A percentile compares a stretch with the other conserved stretches of the same genome.
These are phyloP conservation scores for Dallia pectoralis DNA, from an alignment of 2,797 vertebrate genomes.

Conservation along the genomic window DNA sequence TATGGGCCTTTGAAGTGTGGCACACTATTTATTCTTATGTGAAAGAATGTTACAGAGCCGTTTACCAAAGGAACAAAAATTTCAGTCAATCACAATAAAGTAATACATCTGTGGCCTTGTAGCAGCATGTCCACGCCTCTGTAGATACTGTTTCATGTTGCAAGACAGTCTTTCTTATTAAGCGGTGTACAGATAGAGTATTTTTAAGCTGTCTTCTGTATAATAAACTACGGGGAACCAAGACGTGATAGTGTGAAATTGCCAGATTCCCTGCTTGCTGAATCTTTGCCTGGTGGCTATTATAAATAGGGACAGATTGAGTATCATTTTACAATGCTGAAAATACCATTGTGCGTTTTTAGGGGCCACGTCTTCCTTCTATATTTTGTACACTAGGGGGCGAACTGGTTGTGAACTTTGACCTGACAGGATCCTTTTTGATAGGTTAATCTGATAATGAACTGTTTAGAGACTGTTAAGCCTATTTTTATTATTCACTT, in stretches of 20 bases:
- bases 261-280: slow-evolving; percentile 40
- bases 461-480: slow-evolving; percentile 70
- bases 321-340: slow-evolving; percentile 4
- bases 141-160: slow-evolving; percentile 44
- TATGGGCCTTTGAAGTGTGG: slow-evolving; percentile 71
- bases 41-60: slow-evolving; percentile 71
- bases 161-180: slow-evolving; percentile 52
- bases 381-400: slow-evolving; percentile 4
- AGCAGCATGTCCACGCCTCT: slow-evolving; percentile 41
- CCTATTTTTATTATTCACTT: slow-evolving; percentile 80
- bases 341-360: slow-evolving; percentile 15
- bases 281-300: slow-evolving; percentile 69
- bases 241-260: slow-evolving; percentile 61
- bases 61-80: slow-evolving; percentile 85
- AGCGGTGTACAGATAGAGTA: slow-evolving; percentile 62
- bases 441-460: slow-evolving; percentile 51
- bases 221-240: slow-evolving; percentile 67
- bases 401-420: background rate
- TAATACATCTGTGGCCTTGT: slow-evolving; percentile 7
- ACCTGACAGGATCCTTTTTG: slow-evolving; percentile 5
- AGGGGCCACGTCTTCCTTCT: background rate
- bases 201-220: slow-evolving; percentile 73
- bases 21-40: slow-evolving; percentile 81
- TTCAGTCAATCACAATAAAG: slow-evolving; percentile 8
- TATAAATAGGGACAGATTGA: slow-evolving; percentile 51